Percentiles rank a stretch among this genome's conserved stretches.
These are phyloP conservation scores for Bombus picipes DNA, from an alignment of 1,140 invertebrate species.

Conservation along the genomic window DNA sequence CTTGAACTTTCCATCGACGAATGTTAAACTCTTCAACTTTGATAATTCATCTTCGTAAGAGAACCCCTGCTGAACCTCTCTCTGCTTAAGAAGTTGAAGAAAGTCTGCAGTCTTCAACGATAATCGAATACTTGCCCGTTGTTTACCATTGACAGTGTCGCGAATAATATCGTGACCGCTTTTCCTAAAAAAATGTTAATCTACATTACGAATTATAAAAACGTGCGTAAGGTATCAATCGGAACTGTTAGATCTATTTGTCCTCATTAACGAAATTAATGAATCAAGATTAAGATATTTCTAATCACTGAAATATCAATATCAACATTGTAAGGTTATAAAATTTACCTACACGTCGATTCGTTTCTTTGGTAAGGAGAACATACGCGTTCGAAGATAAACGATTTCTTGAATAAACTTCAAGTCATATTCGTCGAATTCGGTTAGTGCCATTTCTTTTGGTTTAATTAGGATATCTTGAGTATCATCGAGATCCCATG, in stretches of 20 bases:
- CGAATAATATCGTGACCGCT: neutral
- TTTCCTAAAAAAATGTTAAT: neutral
- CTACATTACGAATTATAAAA: no score
- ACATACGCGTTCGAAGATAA: conserved; percentile 45
- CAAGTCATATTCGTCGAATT: conserved; percentile 53
- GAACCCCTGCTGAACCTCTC: neutral
- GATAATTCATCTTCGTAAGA: conserved; percentile 7
- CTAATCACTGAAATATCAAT: no score
- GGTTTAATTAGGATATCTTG: conserved; percentile 29
- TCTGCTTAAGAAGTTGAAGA: conserved; percentile 14
- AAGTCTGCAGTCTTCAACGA: conserved; percentile 9
- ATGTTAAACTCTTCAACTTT: conserved; percentile 44
- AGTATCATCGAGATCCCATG: conserved; percentile 9
- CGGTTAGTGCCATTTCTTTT: neutral
- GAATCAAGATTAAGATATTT: no score
- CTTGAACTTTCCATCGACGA: conserved; percentile 47
- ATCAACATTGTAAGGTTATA: neutral
- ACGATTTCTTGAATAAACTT: conserved; percentile 59
- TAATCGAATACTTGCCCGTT: neutral
- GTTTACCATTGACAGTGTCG: no score
- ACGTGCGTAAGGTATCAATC: no score
- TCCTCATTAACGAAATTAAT: no score
- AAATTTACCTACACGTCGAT: conserved; percentile 31
- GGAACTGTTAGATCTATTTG: no score
- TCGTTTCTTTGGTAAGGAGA: conserved; percentile 7